Base-by-base conservation (phyloP, 2,888 invertebrate genomes). In the Calameuta filiformis region DNA sequence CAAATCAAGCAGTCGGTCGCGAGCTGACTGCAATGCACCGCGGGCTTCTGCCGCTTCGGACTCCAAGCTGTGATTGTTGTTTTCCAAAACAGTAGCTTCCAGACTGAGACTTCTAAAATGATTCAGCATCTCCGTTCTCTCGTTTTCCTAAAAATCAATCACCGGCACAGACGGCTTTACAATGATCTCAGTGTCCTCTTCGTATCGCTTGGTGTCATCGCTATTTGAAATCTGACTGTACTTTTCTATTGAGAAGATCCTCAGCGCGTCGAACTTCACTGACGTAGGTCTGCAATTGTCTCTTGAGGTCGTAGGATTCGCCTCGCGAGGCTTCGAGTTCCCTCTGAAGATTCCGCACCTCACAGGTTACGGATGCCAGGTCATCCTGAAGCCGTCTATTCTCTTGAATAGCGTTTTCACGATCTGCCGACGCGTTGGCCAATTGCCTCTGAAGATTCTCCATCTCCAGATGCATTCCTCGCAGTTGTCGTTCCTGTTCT, bases 211-310 rank as follows among this genome's bases (percentile, higher is more conserved):
- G 40, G 40, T 35, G 30, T 34, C 69, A 31, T 31, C 15, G 11
- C 30, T 15, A 35, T 69, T 76, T 73, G 15, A 79, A 35, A 35
- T 56, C 23, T 23, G 23, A 78, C 76, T 77, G n/a, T 85, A 94
- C 95, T 92, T 95, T 95, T 83, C 95, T 93, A 79, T 95, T 94
- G 40, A 97, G 92, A 79, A 96, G 91, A 86, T 97, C 96, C 90
- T 97, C 96, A 80, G 95, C 95, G 85, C 96, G 93, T 87, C 96
- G 95, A 30, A 97, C 95, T 93, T 97, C 96, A 85, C 94, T 94
- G 9, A 97, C 96, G 92, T 97, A 97, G 86, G 96, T 95, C 87
- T 96, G 96, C 80, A 97, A 91, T 88, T 97, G 96, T 81, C 94
- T 93, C 89, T 95, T 96, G 81, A 97, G 92, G 84, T 95, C 94